Conservation (phyloP, 2,888 invertebrate species). For the Xylota sylvarum region DNA sequence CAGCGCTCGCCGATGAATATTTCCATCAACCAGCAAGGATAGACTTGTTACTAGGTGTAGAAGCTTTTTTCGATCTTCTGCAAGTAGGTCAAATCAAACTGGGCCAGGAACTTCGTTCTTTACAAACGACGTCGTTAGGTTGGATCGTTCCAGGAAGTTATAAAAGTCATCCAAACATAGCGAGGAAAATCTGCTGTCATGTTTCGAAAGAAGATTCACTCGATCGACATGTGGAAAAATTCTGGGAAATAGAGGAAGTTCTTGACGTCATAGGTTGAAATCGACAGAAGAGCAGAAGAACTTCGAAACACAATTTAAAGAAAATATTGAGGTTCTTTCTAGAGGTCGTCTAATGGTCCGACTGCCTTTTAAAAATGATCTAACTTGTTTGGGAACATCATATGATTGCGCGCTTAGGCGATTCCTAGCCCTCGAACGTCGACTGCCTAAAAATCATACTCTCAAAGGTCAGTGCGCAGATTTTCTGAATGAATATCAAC, state of each 20-base stretch:
- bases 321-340: constrained; percentile 41
- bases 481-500: constrained; percentile 71
- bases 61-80: constrained; percentile 49
- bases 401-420: constrained; percentile 53
- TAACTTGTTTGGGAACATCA: constrained; percentile 58
- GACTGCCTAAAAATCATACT: constrained; percentile 38
- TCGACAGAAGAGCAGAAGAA: too few relatives aligned
- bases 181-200: neutral
- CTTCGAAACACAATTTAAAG: constrained; percentile 33
- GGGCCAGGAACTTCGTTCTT: constrained; percentile 45
- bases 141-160: constrained; percentile 67
- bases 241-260: too few relatives aligned
- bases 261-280: too few relatives aligned
- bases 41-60: constrained; percentile 64
- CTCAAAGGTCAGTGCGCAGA: constrained; percentile 54
- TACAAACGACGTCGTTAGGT: constrained; percentile 70
- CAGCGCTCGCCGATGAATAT: constrained; percentile 51
- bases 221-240: too few relatives aligned
- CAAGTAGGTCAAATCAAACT: constrained; percentile 30
- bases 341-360: too few relatives aligned
- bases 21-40: constrained; percentile 50
- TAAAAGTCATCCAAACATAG: neutral
- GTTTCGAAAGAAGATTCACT: too few relatives aligned
- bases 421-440: constrained; percentile 59
- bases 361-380: constrained; percentile 59